Percentiles rank a stretch among this genome's conserved stretches.
Conservation (phyloP, 1,140 invertebrate genomes). For the Orius insidiosus region DNA sequence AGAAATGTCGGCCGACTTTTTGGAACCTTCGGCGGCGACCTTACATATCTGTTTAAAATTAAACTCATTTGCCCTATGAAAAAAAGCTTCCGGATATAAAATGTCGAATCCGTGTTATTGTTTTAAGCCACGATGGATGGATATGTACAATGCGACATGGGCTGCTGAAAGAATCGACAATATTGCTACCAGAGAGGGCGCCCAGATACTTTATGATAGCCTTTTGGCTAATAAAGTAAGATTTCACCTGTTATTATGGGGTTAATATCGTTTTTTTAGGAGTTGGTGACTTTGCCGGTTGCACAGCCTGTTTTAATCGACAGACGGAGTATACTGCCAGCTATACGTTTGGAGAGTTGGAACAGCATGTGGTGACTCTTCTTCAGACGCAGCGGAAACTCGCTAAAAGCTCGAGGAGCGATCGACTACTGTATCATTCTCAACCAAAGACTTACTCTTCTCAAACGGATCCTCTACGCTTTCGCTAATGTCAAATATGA, state of each 20-base stretch:
- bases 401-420: constrained; percentile 33
- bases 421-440: constrained; percentile 38
- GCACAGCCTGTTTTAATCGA: constrained; percentile 20
- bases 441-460: constrained; percentile 35
- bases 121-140: constrained; percentile 30
- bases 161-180: constrained; percentile 37
- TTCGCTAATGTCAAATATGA: constrained; percentile 30
- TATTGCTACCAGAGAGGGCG: constrained; percentile 33
- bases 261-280: constrained; percentile 15
- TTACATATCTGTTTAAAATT: no score
- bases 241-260: constrained; percentile 1
- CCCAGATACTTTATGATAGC: constrained; percentile 34
- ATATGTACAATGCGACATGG: constrained; percentile 39
- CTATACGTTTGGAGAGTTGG: constrained; percentile 27
- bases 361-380: constrained; percentile 33
- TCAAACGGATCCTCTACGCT: constrained; percentile 42
- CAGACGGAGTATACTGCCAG: constrained; percentile 23
- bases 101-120: constrained; percentile 5
- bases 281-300: constrained; percentile 24
- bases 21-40: no score
- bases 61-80: no score
- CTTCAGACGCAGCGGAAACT: constrained; percentile 35
- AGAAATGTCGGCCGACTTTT: no score
- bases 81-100: no score
- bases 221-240: constrained; percentile 33